Evolutionary conservation across 2,113 vertebrate genomes (phyloP).

Genomic region (Cricetomys ansorgei): DNA sequence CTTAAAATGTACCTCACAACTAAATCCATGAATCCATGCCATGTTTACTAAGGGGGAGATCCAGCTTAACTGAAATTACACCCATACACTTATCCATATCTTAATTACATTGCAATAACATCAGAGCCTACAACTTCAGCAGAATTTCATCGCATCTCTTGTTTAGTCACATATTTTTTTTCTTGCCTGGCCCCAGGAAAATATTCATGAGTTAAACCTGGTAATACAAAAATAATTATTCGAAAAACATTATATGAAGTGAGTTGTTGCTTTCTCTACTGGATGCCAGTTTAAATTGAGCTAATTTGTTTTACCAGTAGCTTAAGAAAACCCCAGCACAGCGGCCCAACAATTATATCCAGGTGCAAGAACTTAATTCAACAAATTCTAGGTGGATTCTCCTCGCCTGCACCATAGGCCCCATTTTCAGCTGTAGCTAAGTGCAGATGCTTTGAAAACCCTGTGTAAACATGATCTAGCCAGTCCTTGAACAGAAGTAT

Average conservation of each 20-base stretch:
- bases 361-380: slow-evolving; percentile 99
- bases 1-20: slow-evolving; percentile 23
- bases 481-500: slow-evolving; percentile 85
- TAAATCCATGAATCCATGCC: slow-evolving; percentile 58
- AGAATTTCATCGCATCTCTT: slow-evolving; percentile 63
- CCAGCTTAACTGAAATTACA: slow-evolving; percentile 59
- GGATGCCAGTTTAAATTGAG: slow-evolving; percentile 95
- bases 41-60: slow-evolving; percentile 29
- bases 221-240: slow-evolving; percentile 91
- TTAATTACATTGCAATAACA: slow-evolving; percentile 62
- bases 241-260: slow-evolving; percentile 93
- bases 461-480: slow-evolving; percentile 85
- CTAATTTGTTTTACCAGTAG: slow-evolving; percentile 97
- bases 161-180: slow-evolving; percentile 67
- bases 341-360: slow-evolving; percentile 97
- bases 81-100: slow-evolving; percentile 21
- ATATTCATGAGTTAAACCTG: slow-evolving; percentile 87
- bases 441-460: slow-evolving; percentile 94
- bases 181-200: slow-evolving; percentile 82
- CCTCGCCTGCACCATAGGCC: slow-evolving; percentile 88
- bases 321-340: slow-evolving; percentile 97
- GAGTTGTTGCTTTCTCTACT: slow-evolving; percentile 93
- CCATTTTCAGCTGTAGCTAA: slow-evolving; percentile 91
- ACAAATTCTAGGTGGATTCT: slow-evolving; percentile 97
- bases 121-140: slow-evolving; percentile 45